Base-by-base conservation (phyloP, 2,888 invertebrate genomes). In the Nomada flava region DNA sequence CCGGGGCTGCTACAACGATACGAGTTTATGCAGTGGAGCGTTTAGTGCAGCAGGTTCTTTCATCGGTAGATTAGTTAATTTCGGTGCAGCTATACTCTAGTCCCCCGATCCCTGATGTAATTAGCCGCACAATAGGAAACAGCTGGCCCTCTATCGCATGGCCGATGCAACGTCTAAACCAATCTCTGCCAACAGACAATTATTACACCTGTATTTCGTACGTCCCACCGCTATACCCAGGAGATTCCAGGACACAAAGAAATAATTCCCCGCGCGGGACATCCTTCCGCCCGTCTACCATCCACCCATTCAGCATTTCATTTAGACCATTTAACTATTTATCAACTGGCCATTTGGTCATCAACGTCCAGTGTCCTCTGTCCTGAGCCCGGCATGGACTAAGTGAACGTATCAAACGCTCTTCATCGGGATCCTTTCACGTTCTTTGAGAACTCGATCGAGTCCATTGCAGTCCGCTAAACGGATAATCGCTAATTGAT, bases 51-150 rank as follows among this genome's bases (percentile, higher is more conserved):
- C 72, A 67, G 84, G 80, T 91, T 92, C 91, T 92, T 92, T 92
- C 90, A 89, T 90, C 88, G 86, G 85, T 85, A 89, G 90, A 92
- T 91, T 92, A 92, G 92, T 92, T 92, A 92, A 92, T 92, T 92
- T 91, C 89, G 88, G 85, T 84, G 70, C 72, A 79, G 86, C 84
- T 76, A 84, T 83, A 87, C 76, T 81, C 63, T 47, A 57, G 87
- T 91, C 91, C 90, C 91, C 55, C 83, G 84, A 89, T 91, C 91
- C 92, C 92, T 84, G 88, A 91, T 88, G 92, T 92, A 92, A 92
- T 92, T 92, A 92, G 92, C 89, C 80, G 83, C 87, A 92, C 92
- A 92, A 92, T 92, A 90, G 91, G 90, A 90, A 92, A 90, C 91
- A 90, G 85, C 90, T 88, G 89, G 87, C 86, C 87, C 87, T 78